Conservation (phyloP, 2,888 invertebrate species). For the Cerceris ruficornis region DNA sequence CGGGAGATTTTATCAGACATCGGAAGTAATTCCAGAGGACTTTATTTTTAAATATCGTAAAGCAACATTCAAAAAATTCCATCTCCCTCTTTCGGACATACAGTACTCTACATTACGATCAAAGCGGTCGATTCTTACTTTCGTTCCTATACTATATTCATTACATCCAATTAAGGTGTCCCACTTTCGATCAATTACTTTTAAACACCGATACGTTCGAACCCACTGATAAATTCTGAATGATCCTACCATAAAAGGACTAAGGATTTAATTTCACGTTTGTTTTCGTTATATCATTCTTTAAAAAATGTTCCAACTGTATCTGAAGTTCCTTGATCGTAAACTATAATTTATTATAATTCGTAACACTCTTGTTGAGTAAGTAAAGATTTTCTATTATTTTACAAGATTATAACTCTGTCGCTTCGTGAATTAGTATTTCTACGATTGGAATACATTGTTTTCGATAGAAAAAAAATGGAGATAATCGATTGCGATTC, state of each 20-base stretch:
- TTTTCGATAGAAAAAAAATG: not conserved
- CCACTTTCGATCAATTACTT: conserved; percentile 60
- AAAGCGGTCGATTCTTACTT: conserved; percentile 6
- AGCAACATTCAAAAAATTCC: not conserved
- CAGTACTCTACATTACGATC: conserved; percentile 1
- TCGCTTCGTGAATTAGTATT: too few species aligned
- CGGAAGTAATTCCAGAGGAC: not conserved
- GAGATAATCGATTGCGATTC: conserved; percentile 11
- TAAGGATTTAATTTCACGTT: conserved; percentile 12
- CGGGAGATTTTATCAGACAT: not conserved
- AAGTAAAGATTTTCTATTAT: too few species aligned
- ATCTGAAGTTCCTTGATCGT: not conserved
- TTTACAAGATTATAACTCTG: too few species aligned
- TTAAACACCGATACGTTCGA: conserved; percentile 45
- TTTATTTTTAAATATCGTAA: too few species aligned
- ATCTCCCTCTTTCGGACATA: not conserved
- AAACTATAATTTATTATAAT: not conserved
- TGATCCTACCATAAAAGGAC: conserved; percentile 28
- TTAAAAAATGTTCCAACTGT: not conserved
- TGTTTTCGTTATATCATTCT: conserved; percentile 5
- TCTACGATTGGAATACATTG: too few species aligned
- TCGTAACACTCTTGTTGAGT: too few species aligned
- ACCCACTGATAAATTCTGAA: conserved; percentile 35
- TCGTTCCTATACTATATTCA: conserved; percentile 24
- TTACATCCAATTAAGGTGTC: conserved; percentile 50